A percentile compares a stretch with the other conserved stretches of the same genome.
Evolutionary conservation across 2,888 invertebrate genomes (phyloP).

Genomic region (Prenolepis imparis): DNA sequence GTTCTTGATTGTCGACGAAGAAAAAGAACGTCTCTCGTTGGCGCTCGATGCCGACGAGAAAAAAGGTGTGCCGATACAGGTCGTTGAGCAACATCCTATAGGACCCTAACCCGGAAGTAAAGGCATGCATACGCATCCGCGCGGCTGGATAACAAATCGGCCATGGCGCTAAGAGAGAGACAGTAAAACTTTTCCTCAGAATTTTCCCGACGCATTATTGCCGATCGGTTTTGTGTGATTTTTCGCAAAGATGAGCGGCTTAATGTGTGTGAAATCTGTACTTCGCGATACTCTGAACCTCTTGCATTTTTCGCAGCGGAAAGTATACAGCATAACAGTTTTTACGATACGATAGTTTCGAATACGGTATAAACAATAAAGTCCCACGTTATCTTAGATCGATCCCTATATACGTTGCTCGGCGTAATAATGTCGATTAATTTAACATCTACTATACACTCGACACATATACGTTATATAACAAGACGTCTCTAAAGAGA

Average conservation of each 20-base stretch:
- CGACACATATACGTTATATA: background rate
- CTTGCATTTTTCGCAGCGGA: conserved; percentile 23
- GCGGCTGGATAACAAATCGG: conserved; percentile 85
- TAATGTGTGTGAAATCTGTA: conserved; percentile 50
- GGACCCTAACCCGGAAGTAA: conserved; percentile 83
- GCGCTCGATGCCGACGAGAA: conserved; percentile 70
- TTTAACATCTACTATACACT: background rate
- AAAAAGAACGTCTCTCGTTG: conserved; percentile 73
- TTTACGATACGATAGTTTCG: conserved; percentile 27
- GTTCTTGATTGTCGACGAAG: conserved; percentile 77
- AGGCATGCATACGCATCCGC: conserved; percentile 84
- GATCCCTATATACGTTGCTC: background rate
- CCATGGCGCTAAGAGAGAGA: conserved; percentile 80
- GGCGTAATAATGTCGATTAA: background rate
- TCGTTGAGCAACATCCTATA: conserved; percentile 78
- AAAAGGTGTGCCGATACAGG: conserved; percentile 77
- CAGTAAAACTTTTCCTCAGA: conserved; percentile 81
- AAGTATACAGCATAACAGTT: conserved; percentile 23
- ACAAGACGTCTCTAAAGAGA: background rate
- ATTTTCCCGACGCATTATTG: conserved; percentile 75
- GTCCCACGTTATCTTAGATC: background rate
- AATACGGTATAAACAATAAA: conserved; percentile 32
- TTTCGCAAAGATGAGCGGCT: conserved; percentile 51
- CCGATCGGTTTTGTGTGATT: conserved; percentile 65
- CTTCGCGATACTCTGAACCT: conserved; percentile 28